Conservation (phyloP, 2,113 vertebrate genomes). For the Butorides virescens region DNA sequence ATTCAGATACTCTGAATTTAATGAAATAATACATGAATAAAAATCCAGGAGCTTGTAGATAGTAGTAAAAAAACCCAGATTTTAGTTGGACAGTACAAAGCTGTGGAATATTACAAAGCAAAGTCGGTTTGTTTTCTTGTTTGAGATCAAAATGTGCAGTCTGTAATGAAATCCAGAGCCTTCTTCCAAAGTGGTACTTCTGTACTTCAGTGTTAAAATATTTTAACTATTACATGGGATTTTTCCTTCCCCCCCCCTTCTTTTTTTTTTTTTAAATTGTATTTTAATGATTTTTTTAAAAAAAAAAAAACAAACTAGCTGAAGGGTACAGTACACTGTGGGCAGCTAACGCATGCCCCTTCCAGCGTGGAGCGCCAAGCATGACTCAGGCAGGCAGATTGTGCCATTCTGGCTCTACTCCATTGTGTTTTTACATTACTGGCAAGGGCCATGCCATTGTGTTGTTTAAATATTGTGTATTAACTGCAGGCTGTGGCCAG, state of each 20-base stretch:
- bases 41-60: slow-evolving; percentile 54
- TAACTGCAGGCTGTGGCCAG: slow-evolving; percentile 50
- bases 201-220: slow-evolving; percentile 29
- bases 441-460: slow-evolving; percentile 60
- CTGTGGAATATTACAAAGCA: slow-evolving; percentile 51
- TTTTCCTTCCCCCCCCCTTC: neutral
- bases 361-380: neutral
- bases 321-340: neutral
- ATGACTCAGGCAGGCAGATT: slow-evolving; percentile 45
- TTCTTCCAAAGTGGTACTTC: slow-evolving; percentile 31
- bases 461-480: slow-evolving; percentile 60
- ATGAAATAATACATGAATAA: neutral
- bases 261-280: neutral
- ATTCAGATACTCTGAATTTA: slow-evolving; percentile 38
- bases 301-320: too few relatives aligned
- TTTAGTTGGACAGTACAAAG: slow-evolving; percentile 48
- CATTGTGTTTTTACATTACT: slow-evolving; percentile 58
- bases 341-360: slow-evolving; percentile 23
- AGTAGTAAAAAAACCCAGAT: neutral
- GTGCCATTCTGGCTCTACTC: slow-evolving; percentile 51
- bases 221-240: slow-evolving; percentile 30
- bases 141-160: slow-evolving; percentile 62
- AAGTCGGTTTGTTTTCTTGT: slow-evolving; percentile 40
- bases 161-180: slow-evolving; percentile 65
- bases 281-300: slow-evolving; percentile 46